phyloP scores from a whole-genome alignment of 2,113 vertebrate genomes.

The Fulmarus glacialis region DNA sequence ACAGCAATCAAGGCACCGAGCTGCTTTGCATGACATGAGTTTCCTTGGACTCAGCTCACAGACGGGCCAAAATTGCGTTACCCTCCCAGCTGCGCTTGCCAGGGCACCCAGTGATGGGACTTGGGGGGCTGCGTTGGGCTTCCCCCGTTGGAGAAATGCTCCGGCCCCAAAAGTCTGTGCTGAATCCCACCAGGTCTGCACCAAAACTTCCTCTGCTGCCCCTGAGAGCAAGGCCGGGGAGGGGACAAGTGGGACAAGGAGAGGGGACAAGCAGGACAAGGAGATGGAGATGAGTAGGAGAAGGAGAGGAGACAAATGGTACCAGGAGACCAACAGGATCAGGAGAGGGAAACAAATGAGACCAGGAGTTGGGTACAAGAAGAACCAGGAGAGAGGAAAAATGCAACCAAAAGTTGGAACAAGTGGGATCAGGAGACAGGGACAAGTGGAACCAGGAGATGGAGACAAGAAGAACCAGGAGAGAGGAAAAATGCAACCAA shows the following conservation, averaged over 20 bases:
- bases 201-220: neutral
- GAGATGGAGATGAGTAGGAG: neutral
- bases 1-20: neutral
- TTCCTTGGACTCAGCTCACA: neutral
- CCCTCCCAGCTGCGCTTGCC: neutral
- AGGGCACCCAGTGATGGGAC: neutral
- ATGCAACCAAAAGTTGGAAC: no score
- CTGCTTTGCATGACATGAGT: neutral
- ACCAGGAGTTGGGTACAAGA: neutral
- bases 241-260: neutral
- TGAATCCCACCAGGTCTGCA: neutral
- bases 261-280: neutral
- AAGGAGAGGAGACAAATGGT: neutral
- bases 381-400: neutral
- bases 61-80: neutral
- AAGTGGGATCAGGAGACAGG: no score
- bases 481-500: no score
- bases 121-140: neutral
- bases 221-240: neutral
- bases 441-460: neutral
- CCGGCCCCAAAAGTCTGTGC: neutral
- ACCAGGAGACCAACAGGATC: neutral
- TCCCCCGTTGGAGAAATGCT: neutral
- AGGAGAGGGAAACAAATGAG: neutral
- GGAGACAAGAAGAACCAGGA: neutral